A percentile compares a stretch with the other conserved stretches of the same genome.
phyloP scores from a whole-genome alignment of 2,888 invertebrate species.

The Philhelius pedissequus region DNA sequence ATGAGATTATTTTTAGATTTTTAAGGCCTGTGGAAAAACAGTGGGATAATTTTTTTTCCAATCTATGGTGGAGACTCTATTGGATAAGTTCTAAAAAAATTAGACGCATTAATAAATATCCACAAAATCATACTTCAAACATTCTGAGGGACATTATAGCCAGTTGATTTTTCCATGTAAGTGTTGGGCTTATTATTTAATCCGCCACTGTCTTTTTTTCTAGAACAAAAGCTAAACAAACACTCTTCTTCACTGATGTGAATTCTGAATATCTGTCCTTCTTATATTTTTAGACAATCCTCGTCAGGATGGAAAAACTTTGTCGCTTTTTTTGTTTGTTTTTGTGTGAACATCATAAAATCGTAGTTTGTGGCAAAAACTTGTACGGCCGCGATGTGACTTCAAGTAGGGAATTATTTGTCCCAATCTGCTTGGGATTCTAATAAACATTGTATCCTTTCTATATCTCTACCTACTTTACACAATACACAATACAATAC shows the following conservation, averaged over 20 bases:
- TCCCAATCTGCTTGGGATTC: conserved; percentile 57
- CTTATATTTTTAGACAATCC: neutral
- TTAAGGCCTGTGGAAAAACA: neutral
- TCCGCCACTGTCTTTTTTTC: neutral
- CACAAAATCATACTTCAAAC: too few relatives aligned
- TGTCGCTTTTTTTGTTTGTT: neutral
- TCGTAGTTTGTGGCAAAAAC: conserved; percentile 58
- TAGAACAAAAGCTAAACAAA: neutral
- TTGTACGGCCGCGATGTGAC: conserved; percentile 34
- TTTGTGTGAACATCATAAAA: conserved; percentile 43
- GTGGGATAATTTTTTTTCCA: neutral
- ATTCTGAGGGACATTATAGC: too few relatives aligned
- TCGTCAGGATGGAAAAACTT: conserved; percentile 35
- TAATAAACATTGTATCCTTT: conserved; percentile 48
- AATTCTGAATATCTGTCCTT: neutral
- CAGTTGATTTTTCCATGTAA: too few relatives aligned
- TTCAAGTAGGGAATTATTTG: conserved; percentile 58
- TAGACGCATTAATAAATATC: too few relatives aligned
- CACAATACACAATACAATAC: neutral
- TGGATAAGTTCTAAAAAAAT: too few relatives aligned
- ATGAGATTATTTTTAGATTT: too few relatives aligned
- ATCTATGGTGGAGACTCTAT: too few relatives aligned
- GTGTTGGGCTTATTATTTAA: neutral
- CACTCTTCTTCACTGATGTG: neutral
- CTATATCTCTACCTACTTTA: neutral